Evolutionary conservation across 2,797 vertebrate genomes (phyloP).

Genomic region (Dryobates pubescens): DNA sequence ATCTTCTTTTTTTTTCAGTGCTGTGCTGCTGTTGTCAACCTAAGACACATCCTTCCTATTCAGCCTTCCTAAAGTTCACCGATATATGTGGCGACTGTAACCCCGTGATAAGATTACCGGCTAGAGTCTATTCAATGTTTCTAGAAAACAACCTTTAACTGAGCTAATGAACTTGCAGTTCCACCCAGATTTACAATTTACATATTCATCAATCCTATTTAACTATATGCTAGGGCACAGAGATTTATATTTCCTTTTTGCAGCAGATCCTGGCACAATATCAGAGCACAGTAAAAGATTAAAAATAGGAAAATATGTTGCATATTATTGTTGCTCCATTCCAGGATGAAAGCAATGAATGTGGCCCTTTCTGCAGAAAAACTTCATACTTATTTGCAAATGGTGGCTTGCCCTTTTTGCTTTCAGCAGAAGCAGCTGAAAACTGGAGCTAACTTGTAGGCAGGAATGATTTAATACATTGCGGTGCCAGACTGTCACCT

Average conservation of each 20-base stretch:
- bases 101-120: slow-evolving; percentile 28
- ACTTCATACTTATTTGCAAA: neutral
- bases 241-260: neutral
- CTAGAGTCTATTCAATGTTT: neutral
- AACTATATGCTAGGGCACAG: neutral
- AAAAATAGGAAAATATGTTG: neutral
- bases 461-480: neutral
- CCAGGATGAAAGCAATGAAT: neutral
- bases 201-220: neutral
- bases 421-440: neutral
- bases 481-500: neutral
- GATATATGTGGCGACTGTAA: neutral
- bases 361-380: neutral
- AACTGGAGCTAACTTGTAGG: neutral
- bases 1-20: neutral
- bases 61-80: slow-evolving; percentile 4
- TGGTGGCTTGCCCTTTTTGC: neutral
- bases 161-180: slow-evolving; percentile 2
- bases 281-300: neutral
- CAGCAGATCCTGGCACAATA: neutral
- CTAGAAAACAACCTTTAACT: slow-evolving; percentile 4
- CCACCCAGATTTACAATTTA: neutral
- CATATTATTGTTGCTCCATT: neutral
- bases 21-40: neutral
- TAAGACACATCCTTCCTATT: neutral